A percentile compares a stretch with the other conserved stretches of the same genome.
Conservation (phyloP, 2,797 vertebrate species). For the Megalops cyprinoides region DNA sequence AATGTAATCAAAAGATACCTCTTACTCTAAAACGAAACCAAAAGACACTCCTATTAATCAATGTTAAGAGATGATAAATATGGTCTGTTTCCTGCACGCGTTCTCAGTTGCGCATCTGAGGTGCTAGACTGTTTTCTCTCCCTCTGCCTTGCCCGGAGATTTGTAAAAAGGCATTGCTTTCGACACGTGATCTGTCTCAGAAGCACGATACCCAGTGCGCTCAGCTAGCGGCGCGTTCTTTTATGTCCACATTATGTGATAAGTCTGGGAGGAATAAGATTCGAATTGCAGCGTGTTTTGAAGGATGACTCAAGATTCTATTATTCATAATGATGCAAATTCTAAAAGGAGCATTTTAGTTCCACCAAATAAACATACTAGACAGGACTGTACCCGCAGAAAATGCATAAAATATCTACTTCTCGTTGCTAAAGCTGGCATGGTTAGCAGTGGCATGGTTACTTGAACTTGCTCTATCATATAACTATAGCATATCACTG, state of each 20-base stretch:
- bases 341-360: too few species aligned
- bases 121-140: background rate
- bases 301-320: background rate
- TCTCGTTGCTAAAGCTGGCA: too few species aligned
- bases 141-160: background rate
- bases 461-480: too few species aligned
- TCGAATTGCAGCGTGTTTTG: background rate
- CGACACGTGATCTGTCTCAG: slow-evolving; percentile 7
- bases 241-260: background rate
- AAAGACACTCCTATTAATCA: background rate
- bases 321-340: background rate
- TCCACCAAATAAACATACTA: too few species aligned
- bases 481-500: too few species aligned
- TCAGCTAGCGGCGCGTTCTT: background rate
- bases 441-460: too few species aligned
- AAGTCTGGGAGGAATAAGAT: background rate
- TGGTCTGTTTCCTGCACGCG: background rate
- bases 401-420: too few species aligned
- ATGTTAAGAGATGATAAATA: background rate
- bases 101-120: background rate
- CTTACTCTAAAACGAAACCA: background rate
- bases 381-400: too few species aligned
- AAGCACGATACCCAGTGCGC: background rate
- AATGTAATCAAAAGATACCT: background rate
- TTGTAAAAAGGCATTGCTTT: slow-evolving; percentile 11